These are phyloP conservation scores for Lucilia sericata DNA, from an alignment of 1,140 invertebrate genomes.

Conservation along the genomic window DNA sequence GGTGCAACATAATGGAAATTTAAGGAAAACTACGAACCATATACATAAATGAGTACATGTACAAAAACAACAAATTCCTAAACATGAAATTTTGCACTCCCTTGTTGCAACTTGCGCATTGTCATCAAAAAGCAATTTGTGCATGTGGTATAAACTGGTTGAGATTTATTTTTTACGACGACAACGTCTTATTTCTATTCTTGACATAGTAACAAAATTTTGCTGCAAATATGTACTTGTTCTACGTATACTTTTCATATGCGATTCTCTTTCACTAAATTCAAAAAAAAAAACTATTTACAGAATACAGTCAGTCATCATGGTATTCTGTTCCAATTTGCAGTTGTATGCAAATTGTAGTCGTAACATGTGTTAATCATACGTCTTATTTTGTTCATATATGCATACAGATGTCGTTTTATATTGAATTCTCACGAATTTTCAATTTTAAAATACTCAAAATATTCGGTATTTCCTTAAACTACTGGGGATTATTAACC, in stretches of 20 bases:
- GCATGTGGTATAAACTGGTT: not conserved
- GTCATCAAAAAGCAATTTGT: not conserved
- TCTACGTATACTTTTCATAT: not conserved
- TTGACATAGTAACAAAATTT: slow-evolving; percentile 39
- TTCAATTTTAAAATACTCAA: no score
- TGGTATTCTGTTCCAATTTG: slow-evolving; percentile 26
- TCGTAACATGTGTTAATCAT: slow-evolving; percentile 35
- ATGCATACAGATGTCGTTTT: not conserved
- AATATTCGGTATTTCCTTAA: no score
- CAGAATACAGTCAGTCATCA: not conserved
- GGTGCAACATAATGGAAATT: not conserved
- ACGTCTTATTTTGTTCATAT: not conserved
- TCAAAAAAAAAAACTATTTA: not conserved
- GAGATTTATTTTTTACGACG: slow-evolving; percentile 14
- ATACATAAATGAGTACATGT: not conserved
- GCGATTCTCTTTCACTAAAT: not conserved
- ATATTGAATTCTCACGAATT: no score
- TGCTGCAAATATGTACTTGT: not conserved
- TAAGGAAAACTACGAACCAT: not conserved
- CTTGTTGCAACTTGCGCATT: slow-evolving; percentile 31
- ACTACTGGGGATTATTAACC: no score
- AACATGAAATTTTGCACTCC: not conserved
- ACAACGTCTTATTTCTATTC: slow-evolving; percentile 20
- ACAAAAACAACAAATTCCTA: not conserved
- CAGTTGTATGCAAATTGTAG: slow-evolving; percentile 16